Conservation (phyloP, 2,888 invertebrate species). For the Lymantria monacha region DNA sequence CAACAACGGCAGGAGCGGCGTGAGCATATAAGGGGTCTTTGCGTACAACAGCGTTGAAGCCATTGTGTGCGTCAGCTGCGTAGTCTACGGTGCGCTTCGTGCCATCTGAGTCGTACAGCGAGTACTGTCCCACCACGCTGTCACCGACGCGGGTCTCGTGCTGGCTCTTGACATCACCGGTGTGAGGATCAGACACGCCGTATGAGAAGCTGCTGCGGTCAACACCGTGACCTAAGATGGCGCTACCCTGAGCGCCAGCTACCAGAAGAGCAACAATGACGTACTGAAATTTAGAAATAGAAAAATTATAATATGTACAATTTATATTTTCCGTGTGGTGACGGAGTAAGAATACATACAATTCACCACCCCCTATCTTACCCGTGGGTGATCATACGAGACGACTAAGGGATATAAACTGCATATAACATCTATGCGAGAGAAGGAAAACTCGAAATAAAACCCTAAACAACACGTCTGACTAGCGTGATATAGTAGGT, state of each 20-base stretch:
- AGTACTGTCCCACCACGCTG: slow-evolving; percentile 79
- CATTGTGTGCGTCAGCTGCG: slow-evolving; percentile 75
- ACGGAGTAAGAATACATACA: too few species aligned
- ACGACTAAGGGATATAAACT: too few species aligned
- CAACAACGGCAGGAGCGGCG: slow-evolving; percentile 42
- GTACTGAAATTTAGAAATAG: slow-evolving; percentile 56
- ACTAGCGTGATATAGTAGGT: too few species aligned
- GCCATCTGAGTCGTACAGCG: slow-evolving; percentile 82
- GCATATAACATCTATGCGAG: too few species aligned
- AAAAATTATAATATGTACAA: not conserved
- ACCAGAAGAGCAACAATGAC: slow-evolving; percentile 69
- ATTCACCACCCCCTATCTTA: too few species aligned
- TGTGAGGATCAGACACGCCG: slow-evolving; percentile 73
- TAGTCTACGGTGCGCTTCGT: slow-evolving; percentile 84
- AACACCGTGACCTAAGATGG: slow-evolving; percentile 49
- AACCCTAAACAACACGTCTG: too few species aligned
- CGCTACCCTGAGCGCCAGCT: slow-evolving; percentile 68
- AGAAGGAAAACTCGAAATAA: too few species aligned
- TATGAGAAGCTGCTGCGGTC: slow-evolving; percentile 74
- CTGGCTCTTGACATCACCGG: slow-evolving; percentile 80
- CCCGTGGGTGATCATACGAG: too few species aligned
- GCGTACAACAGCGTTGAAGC: slow-evolving; percentile 80
- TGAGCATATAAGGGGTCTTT: slow-evolving; percentile 63
- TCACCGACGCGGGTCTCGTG: slow-evolving; percentile 84
- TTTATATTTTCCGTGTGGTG: too few species aligned